These are phyloP conservation scores for Erythrocebus patas DNA, from an alignment of 2,113 vertebrate genomes.

Conservation along the genomic window DNA sequence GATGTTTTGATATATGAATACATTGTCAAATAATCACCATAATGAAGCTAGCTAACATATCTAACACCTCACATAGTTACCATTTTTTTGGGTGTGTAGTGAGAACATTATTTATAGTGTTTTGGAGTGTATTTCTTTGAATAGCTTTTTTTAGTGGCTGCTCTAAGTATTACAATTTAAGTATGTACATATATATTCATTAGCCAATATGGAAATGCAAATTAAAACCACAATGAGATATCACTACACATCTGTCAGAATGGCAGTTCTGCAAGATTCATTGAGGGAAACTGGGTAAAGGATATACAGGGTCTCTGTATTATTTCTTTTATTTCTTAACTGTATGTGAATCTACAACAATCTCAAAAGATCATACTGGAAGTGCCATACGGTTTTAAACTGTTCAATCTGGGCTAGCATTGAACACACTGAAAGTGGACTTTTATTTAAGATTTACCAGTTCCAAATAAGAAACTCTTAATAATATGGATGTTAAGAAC, in stretches of 20 bases:
- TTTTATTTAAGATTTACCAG: not conserved
- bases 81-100: not conserved
- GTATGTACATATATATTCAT: not conserved
- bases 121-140: not conserved
- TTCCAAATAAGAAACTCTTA: constrained; percentile 17
- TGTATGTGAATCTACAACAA: not conserved
- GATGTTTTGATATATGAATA: not conserved
- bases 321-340: constrained; percentile 14
- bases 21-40: not conserved
- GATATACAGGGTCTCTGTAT: not conserved
- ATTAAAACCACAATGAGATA: not conserved
- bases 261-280: not conserved
- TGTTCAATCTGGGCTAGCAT: not conserved
- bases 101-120: not conserved
- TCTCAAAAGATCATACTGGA: not conserved
- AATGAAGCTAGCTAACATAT: not conserved
- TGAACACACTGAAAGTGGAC: not conserved
- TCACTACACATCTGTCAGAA: not conserved
- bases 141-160: not conserved
- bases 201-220: not conserved
- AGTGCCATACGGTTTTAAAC: not conserved
- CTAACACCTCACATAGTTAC: not conserved
- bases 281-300: not conserved
- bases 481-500: not conserved
- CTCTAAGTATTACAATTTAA: not conserved